phyloP scores from a whole-genome alignment of 1,140 invertebrate species.

The Harlomillsia oculata region DNA sequence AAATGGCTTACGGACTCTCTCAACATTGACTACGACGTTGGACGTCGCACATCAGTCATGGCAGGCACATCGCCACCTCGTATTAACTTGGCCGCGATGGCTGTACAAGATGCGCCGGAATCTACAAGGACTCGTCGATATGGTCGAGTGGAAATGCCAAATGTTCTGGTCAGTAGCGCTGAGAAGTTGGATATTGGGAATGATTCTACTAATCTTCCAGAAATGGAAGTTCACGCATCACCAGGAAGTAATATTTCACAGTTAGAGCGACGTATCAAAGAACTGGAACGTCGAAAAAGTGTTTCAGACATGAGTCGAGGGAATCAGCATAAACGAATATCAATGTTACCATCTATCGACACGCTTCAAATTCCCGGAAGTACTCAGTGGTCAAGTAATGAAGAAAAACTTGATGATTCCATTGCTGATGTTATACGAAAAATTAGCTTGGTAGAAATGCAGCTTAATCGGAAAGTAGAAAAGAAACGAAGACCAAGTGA shows the following conservation, averaged over 20 bases:
- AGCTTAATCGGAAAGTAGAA: background rate
- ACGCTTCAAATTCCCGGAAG: background rate
- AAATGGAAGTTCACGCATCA: background rate
- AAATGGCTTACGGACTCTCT: constrained; percentile 27
- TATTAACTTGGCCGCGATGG: constrained; percentile 2
- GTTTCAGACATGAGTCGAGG: constrained; percentile 4
- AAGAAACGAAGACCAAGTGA: background rate
- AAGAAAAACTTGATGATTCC: constrained; percentile 17
- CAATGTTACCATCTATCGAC: background rate
- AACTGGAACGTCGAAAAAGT: constrained; percentile 20
- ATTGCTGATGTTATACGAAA: constrained; percentile 23
- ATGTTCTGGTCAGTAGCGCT: constrained; percentile 3
- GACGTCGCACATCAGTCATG: background rate
- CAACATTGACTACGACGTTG: constrained; percentile 24
- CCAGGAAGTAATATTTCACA: constrained; percentile 2
- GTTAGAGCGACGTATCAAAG: constrained; percentile 26
- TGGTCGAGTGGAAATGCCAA: constrained; percentile 17
- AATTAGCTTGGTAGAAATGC: constrained; percentile 27
- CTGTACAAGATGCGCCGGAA: constrained; percentile 11
- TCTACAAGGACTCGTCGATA: constrained; percentile 4
- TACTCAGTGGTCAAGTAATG: background rate
- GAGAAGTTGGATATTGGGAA: background rate
- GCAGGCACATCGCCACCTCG: background rate
- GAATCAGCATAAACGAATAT: no score
- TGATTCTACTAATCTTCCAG: background rate